Base-by-base conservation (phyloP, 2,113 vertebrate genomes). In the Podiceps cristatus region DNA sequence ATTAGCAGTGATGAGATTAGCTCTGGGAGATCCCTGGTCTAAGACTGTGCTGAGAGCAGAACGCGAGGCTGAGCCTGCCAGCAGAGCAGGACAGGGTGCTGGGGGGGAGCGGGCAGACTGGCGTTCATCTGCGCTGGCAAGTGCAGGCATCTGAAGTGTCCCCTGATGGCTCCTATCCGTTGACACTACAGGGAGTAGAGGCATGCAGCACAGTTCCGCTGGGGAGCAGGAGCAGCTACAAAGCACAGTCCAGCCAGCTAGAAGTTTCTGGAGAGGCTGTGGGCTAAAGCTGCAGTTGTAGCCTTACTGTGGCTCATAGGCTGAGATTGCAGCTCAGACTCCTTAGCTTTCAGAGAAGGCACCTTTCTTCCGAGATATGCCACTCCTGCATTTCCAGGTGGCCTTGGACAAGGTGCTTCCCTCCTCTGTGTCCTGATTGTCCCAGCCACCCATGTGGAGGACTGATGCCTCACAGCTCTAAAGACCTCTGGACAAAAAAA, bases 1-100 rank as follows among this genome's bases (percentile, higher is more conserved):
- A 97, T 97, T 96, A 96, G 94, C 86, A 60, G 74, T 64, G 96
- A 97, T 71, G 90, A 89, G 88, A 97, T 95, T 86, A 86, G 92
- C 85, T 95, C 82, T 75, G 96, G 93, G 96, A 95, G 89, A 92
- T 86, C 94, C 91, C 86, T 71, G 76, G 69, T 83, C 89, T 73
- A 49, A 80, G 88, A 33, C 37, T 2, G 11, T 44, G 75, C 87
- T 49, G 79, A 49, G 76, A 93, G 84, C 49, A 2, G 93, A 59
- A 59, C 0, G 0, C 2, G 5, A 92, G 86, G 90, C 91, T 33
- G 62, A 91, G 88, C 40, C 86, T 85, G 92, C 59, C 74, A 31
- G 92, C 66, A 31, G 83, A 78, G 86, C 77, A 33, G 89, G 91
- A 74, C 88, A 83, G 85, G 94, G 79, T 3, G 4, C 83, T 49